These are phyloP conservation scores for Byasa hedistus DNA, from an alignment of 2,888 invertebrate genomes.

Conservation along the genomic window DNA sequence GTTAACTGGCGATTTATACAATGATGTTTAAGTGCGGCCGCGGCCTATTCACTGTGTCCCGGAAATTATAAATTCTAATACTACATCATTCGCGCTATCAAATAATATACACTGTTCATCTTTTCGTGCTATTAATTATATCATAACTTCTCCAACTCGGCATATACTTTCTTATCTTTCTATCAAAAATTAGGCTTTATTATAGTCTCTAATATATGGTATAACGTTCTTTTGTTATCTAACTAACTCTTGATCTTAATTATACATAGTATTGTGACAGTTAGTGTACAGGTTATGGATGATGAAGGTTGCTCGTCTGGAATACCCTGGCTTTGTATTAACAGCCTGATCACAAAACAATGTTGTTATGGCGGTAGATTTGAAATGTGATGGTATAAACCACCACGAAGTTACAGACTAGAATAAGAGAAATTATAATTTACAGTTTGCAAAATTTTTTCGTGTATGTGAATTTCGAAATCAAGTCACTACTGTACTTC, in stretches of 20 bases:
- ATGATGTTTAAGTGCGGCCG: neutral
- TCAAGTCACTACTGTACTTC: no score
- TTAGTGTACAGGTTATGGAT: no score
- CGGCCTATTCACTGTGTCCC: neutral
- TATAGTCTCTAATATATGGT: no score
- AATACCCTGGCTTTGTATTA: no score
- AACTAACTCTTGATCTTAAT: no score
- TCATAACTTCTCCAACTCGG: neutral
- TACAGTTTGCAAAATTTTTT: neutral
- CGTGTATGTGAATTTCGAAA: neutral
- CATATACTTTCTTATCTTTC: neutral
- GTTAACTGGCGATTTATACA: neutral
- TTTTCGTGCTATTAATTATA: neutral
- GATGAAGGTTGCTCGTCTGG: no score
- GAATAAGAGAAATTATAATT: neutral
- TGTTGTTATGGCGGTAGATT: no score
- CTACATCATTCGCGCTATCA: neutral
- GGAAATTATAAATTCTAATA: slow-evolving; percentile 2
- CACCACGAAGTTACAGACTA: neutral
- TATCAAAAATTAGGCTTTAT: no score
- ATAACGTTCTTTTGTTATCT: no score
- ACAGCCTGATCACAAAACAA: no score
- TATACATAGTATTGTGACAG: no score
- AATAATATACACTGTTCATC: neutral
- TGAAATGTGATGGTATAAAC: no score